These are phyloP conservation scores for Otus sunia DNA, from an alignment of 2,113 vertebrate genomes.

Conservation along the genomic window DNA sequence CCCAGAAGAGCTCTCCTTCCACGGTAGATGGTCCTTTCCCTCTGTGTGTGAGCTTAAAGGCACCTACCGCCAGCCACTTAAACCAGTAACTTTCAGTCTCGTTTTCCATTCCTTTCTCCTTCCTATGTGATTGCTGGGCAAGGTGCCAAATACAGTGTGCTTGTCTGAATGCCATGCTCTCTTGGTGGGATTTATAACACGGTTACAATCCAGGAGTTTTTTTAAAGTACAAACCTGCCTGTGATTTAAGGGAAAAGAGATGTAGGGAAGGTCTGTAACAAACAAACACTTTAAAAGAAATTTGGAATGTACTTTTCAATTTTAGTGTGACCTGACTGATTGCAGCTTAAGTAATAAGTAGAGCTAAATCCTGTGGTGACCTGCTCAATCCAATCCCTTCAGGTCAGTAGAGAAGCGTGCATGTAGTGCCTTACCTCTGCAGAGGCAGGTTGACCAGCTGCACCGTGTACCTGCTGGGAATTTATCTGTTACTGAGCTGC, in stretches of 20 bases:
- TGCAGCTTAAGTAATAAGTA: background rate
- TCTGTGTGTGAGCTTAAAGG: background rate
- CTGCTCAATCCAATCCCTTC: background rate
- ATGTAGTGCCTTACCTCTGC: background rate
- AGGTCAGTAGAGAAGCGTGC: background rate
- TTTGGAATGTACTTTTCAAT: background rate
- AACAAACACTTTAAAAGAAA: background rate
- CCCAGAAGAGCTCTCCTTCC: background rate
- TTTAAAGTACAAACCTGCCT: background rate
- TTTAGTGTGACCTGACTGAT: background rate
- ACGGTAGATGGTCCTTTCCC: rapidly evolving
- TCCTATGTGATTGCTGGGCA: background rate
- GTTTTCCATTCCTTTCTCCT: background rate
- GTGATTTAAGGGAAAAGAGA: background rate
- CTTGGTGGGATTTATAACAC: background rate
- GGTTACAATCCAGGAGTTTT: background rate
- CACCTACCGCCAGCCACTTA: background rate
- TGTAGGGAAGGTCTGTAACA: background rate
- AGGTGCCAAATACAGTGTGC: background rate
- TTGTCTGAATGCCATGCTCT: background rate
- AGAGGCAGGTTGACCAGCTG: background rate
- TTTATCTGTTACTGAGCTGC: background rate
- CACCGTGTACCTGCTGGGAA: background rate
- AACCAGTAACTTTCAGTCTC: background rate
- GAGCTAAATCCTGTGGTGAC: conserved; percentile 24